These are phyloP conservation scores for Arenaria interpres DNA, from an alignment of 2,113 vertebrate species.

Conservation along the genomic window DNA sequence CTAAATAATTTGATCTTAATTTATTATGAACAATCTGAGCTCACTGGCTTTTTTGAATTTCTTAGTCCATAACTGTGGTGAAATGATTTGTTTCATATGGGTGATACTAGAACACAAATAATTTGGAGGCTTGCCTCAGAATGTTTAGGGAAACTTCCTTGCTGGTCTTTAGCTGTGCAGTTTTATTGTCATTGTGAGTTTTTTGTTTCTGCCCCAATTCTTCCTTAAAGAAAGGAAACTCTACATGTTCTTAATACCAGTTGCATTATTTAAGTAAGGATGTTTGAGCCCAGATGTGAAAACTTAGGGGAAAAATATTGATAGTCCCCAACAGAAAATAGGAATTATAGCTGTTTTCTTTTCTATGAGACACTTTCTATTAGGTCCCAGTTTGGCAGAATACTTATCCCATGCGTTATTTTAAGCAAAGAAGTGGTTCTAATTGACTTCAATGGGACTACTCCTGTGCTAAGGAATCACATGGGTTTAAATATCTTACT, in stretches of 20 bases:
- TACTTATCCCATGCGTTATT: background rate
- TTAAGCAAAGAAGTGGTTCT: slow-evolving; percentile 22
- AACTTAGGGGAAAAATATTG: background rate
- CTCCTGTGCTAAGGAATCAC: background rate
- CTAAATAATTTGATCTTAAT: background rate
- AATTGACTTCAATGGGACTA: slow-evolving; percentile 32
- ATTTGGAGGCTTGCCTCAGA: background rate
- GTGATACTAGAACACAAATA: background rate
- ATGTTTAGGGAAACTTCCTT: background rate
- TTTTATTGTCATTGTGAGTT: background rate
- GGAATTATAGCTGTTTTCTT: slow-evolving; percentile 35
- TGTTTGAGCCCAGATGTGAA: slow-evolving; percentile 5
- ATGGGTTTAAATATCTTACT: slow-evolving; percentile 12
- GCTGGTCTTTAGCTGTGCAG: background rate
- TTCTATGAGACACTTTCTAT: slow-evolving; percentile 3
- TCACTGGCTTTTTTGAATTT: background rate
- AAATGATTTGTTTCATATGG: background rate
- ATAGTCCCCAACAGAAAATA: slow-evolving; percentile 25
- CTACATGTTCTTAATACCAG: background rate
- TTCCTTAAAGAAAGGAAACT: background rate
- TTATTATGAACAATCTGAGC: background rate
- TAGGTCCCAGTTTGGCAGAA: background rate
- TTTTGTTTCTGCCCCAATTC: background rate
- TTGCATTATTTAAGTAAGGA: background rate
- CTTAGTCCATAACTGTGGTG: background rate